Base-by-base conservation (phyloP, 1,140 invertebrate genomes). In the Colletes latitarsis region DNA sequence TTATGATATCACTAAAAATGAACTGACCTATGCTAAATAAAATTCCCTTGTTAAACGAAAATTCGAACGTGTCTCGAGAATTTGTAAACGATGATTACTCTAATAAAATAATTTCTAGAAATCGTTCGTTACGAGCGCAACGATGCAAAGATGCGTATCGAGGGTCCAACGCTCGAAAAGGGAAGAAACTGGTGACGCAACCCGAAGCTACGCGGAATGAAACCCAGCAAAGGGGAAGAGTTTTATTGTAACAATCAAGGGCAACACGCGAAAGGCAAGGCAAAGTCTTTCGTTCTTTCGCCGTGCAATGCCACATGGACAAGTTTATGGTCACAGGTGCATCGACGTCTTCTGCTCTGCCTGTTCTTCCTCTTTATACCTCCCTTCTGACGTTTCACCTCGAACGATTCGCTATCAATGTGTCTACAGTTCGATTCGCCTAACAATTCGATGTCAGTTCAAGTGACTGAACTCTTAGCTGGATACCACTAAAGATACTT, bases 261-360 rank as follows among this genome's bases (percentile, higher is more conserved):
- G 83, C 84, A 83, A 83, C 57, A 80, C 77, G 73, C 73, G 64
- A 78, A 83, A 77, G 74, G 76, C 49, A 82, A 81, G 73, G 53
- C 43, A 12, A n/a, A 49, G 10, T 12, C 49, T 64, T 80, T 49
- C 52, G 66, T 62, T 74, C 63, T 76, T 84, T 83, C 83, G 84
- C 62, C 77, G 46, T 70, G 55, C 70, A 52, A 79, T 74, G 71
- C 62, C 77, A 83, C 80, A 85, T 77, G 57, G 85, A 82, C 81
- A 76, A 83, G 73, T 89, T 90, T 89, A 89, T 76, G 84, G 67
- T 77, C 72, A 77, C 89, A 86, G 83, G 82, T 88, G 84, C 77
- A 78, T 55, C 72, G 19, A 76, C 52, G 57, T 75, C 66, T 52
- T 69, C 43, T 64, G 60, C 58, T 74, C 53, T 66, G 41, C 15